phyloP scores from a whole-genome alignment of 2,888 invertebrate genomes.

The Hypomecis atomaria region DNA sequence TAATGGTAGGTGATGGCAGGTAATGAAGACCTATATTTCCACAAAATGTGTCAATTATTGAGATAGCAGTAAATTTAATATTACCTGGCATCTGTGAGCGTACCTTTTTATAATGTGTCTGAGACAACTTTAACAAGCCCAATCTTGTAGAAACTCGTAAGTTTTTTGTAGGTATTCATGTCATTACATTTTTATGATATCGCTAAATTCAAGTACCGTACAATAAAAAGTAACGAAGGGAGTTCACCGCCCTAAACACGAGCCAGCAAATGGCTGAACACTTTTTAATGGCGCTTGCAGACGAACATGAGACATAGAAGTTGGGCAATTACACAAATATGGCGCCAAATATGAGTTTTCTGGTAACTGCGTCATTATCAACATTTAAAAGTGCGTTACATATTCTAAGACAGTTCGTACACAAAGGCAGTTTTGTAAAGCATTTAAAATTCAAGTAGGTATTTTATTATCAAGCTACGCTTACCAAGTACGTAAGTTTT shows the following conservation, averaged over 20 bases:
- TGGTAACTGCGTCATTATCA: constrained; percentile 9
- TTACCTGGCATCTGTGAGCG: too few species aligned
- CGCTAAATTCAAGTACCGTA: neutral
- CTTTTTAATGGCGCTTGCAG: constrained; percentile 5
- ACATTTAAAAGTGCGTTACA: constrained; percentile 14
- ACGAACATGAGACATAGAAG: constrained; percentile 4
- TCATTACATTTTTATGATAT: neutral
- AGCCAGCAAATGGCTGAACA: constrained; percentile 2
- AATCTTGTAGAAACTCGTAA: too few species aligned
- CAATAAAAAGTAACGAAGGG: neutral
- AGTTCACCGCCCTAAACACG: neutral
- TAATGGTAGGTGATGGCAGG: too few species aligned
- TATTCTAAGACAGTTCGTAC: neutral
- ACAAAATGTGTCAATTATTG: too few species aligned
- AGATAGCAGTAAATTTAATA: too few species aligned
- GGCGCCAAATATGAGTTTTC: constrained; percentile 17
- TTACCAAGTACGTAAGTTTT: too few species aligned
- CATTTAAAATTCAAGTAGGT: neutral
- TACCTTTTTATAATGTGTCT: too few species aligned
- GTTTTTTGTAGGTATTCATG: too few species aligned
- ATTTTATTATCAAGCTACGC: too few species aligned
- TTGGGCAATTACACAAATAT: constrained; percentile 9
- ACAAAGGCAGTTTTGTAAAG: neutral
- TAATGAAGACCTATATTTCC: too few species aligned
- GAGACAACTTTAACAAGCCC: too few species aligned